Base-by-base conservation (phyloP, 2,888 invertebrate species). In the Drosophila putrida region DNA sequence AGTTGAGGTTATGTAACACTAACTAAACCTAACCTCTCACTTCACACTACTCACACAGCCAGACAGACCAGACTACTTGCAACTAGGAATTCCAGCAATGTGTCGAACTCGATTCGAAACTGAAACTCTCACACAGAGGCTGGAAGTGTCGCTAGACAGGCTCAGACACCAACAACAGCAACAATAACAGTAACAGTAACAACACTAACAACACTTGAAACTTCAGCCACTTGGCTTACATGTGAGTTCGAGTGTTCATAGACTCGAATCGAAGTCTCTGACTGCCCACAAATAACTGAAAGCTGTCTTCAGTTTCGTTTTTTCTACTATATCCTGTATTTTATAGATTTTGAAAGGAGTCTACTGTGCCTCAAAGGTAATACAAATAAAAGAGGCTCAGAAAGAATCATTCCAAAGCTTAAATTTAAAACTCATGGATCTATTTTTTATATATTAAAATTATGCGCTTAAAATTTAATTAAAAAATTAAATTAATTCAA, bases 81-180 rank as follows among this genome's bases (percentile, higher is more conserved):
- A 41, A 20, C 47, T 28, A 58, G 70, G 58, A 75, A 70, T 75
- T 53, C 36, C 63, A 64, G 51, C 73, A 54, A 68, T 61, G 60
- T 53, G 36, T 50, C 58, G 63, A 78, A 76, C 70, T 76, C 79
- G 75, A 64, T 78, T 74, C 49, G 47, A 55, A 43, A 53, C 46
- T 61, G 33, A 62, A 63, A 58, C 71, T 71, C 60, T 55, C 71
- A 36, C 55, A 44, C 33, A 38, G 58, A 63, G 65, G 25, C 66
- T 66, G 64, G 54, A 63, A 87, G 72, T 82, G 88, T 75, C 82
- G 82, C 80, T 55, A 70, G 83, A 71, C 85, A 75, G 84, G 62
- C 81, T 60, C 60, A 41, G n/a, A 55, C 50, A 35, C 27, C 31
- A 33, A 35, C 35, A 35, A 10, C 35, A 35, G 13, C 59, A 51